Conservation (phyloP, 2,797 vertebrate genomes). For the Gypaetus barbatus region DNA sequence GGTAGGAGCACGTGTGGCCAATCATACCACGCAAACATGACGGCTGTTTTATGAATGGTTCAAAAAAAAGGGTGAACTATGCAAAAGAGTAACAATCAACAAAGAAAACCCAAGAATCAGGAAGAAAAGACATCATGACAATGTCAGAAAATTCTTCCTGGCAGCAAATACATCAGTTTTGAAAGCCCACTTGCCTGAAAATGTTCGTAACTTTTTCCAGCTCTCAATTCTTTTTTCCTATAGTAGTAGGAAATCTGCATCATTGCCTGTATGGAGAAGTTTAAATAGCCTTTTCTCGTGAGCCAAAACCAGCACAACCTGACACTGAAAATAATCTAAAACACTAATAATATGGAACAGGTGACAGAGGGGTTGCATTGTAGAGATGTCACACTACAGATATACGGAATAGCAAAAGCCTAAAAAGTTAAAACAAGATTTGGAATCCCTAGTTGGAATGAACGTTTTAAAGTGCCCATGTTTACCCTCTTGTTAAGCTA, state of each 20-base stretch:
- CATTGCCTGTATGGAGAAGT: not conserved
- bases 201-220: not conserved
- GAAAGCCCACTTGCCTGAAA: not conserved
- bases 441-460: slow-evolving; percentile 6
- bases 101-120: not conserved
- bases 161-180: not conserved
- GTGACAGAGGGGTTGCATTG: not conserved
- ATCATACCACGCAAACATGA: not conserved
- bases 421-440: slow-evolving; percentile 16
- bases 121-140: not conserved
- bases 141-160: not conserved
- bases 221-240: not conserved
- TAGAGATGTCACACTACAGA: not conserved
- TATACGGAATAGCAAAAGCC: not conserved
- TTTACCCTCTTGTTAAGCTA: slow-evolving; percentile 47
- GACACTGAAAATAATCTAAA: slow-evolving; percentile 1
- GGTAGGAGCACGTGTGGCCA: not conserved
- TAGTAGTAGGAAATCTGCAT: not conserved
- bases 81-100: not conserved
- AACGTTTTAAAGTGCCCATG: not conserved
- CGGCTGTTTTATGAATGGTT: not conserved
- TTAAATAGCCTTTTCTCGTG: not conserved
- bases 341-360: not conserved
- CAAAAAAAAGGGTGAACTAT: not conserved
- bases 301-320: not conserved